Percentiles rank a stretch among this genome's conserved stretches.
Evolutionary conservation across 2,797 vertebrate species (phyloP).

Genomic region (Syngnathus acus): DNA sequence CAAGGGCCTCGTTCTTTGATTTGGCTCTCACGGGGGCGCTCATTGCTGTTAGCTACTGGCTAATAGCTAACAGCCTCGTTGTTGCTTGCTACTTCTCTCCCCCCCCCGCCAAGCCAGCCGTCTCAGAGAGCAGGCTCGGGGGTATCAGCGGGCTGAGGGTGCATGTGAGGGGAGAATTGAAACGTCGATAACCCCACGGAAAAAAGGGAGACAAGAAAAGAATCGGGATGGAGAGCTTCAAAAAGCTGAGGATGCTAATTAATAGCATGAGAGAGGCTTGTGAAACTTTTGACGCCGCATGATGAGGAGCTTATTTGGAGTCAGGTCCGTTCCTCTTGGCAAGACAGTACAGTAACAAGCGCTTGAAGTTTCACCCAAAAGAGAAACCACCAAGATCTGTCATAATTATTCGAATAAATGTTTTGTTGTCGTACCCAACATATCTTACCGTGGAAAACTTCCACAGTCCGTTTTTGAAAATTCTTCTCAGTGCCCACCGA

Average conservation of each 20-base stretch:
- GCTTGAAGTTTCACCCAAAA: not conserved
- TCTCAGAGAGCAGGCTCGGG: constrained; percentile 62
- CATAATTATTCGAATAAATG: not conserved
- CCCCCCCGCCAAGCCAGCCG: constrained; percentile 42
- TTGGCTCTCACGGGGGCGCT: constrained; percentile 58
- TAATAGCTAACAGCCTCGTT: constrained; percentile 51
- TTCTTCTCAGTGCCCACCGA: not conserved
- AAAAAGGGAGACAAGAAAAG: constrained; percentile 41
- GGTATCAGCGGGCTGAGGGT: constrained; percentile 58
- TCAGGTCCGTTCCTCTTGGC: constrained; percentile 22
- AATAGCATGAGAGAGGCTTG: constrained; percentile 59
- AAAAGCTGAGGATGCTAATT: constrained; percentile 62
- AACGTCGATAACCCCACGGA: constrained; percentile 68
- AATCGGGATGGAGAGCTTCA: constrained; percentile 63
- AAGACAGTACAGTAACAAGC: constrained; percentile 10
- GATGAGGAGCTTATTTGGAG: constrained; percentile 41
- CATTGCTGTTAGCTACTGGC: constrained; percentile 46
- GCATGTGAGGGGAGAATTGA: constrained; percentile 68
- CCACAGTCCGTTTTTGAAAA: not conserved
- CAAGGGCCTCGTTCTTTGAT: constrained; percentile 68
- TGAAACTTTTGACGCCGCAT: constrained; percentile 39
- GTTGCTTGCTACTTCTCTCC: not conserved
- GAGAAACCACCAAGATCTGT: not conserved
- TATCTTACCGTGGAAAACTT: not conserved
- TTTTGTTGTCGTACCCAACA: not conserved